Evolutionary conservation across 2,888 invertebrate genomes (phyloP).

Genomic region (Anagyrus pseudococci): DNA sequence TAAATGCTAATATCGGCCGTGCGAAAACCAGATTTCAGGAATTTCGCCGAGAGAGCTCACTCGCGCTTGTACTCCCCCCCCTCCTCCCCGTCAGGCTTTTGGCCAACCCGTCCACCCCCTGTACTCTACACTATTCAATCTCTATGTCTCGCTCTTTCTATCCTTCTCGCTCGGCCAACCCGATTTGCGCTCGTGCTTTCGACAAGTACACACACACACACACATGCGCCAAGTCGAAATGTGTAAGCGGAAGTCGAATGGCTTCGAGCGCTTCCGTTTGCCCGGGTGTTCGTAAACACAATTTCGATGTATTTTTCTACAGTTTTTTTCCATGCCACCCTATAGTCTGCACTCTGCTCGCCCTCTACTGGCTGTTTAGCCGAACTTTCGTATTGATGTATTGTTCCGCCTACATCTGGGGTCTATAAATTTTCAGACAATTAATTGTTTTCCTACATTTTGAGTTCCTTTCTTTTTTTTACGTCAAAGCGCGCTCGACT

Average conservation of each 20-base stretch:
- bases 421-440: not conserved
- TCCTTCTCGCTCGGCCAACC: too few relatives aligned
- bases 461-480: too few relatives aligned
- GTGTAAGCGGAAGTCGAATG: conserved; percentile 33
- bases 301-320: conserved; percentile 21
- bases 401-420: not conserved
- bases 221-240: conserved; percentile 8
- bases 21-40: conserved; percentile 55
- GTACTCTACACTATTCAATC: too few relatives aligned
- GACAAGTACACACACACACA: too few relatives aligned
- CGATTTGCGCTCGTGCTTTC: too few relatives aligned
- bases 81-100: too few relatives aligned
- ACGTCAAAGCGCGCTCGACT: too few relatives aligned
- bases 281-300: conserved; percentile 25
- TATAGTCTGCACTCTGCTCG: not conserved
- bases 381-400: not conserved
- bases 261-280: conserved; percentile 19
- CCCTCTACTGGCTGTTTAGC: not conserved
- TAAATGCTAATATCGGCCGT: conserved; percentile 58
- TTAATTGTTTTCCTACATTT: not conserved
- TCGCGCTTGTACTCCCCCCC: too few relatives aligned
- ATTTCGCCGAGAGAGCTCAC: conserved; percentile 46
- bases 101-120: too few relatives aligned
- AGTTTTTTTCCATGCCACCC: conserved; percentile 11
- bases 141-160: too few relatives aligned